Conservation (phyloP, 92 coral and sea anemone species). For the Heteractis magnifica region DNA sequence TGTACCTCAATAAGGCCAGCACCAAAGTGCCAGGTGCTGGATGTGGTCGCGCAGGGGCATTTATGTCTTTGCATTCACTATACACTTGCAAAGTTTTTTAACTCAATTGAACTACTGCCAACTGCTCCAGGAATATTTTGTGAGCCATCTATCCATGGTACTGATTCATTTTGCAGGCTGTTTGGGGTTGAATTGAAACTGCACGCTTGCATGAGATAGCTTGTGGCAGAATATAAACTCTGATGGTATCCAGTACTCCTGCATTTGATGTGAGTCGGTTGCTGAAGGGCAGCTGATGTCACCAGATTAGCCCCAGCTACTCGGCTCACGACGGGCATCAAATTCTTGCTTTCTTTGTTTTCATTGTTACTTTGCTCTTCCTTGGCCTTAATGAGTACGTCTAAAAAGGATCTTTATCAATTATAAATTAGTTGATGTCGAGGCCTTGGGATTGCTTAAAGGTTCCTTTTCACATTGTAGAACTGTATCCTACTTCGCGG, state of each 20-base stretch:
- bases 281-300: not conserved
- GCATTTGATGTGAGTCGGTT: not conserved
- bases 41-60: constrained; percentile 26
- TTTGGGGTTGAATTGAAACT: not conserved
- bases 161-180: constrained; percentile 10
- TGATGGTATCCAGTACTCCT: not conserved
- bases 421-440: no score
- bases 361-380: no score
- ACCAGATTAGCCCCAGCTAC: not conserved
- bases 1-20: constrained; percentile 19
- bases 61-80: not conserved
- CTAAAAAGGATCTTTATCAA: no score
- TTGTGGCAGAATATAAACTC: constrained; percentile 2
- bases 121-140: not conserved
- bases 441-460: no score
- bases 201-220: not conserved
- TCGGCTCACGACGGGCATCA: constrained; percentile 34
- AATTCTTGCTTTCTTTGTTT: constrained; percentile 2
- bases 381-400: no score
- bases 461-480: no score
- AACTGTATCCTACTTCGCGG: no score
- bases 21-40: constrained; percentile 34
- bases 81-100: constrained; percentile 3
- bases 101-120: not conserved
- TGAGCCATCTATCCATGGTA: constrained; percentile 1